Conservation (phyloP, 2,888 invertebrate genomes). For the Sisyra terminalis region DNA sequence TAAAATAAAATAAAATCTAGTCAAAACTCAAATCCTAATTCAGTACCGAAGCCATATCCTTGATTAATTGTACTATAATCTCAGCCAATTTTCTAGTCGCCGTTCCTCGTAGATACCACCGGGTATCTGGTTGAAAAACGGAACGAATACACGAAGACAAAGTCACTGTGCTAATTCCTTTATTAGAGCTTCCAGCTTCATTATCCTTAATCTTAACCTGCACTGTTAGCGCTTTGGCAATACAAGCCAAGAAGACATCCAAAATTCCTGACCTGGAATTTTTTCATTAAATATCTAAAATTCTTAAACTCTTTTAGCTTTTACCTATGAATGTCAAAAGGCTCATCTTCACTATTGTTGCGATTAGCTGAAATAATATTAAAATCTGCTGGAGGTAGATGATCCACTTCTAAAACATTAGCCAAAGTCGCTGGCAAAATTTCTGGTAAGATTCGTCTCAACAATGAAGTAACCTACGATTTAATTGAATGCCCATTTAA, state of each 20-base stretch:
- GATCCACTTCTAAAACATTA: constrained; percentile 52
- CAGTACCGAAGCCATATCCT: constrained; percentile 79
- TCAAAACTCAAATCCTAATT: constrained; percentile 1
- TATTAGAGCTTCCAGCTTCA: constrained; percentile 26
- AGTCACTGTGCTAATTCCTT: constrained; percentile 36
- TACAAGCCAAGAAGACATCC: constrained; percentile 78
- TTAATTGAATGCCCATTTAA: constrained; percentile 9
- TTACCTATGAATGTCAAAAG: constrained; percentile 35
- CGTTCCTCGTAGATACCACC: constrained; percentile 80
- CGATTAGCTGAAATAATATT: constrained; percentile 48
- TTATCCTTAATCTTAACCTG: constrained; percentile 60
- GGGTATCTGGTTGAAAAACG: constrained; percentile 31
- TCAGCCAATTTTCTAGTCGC: constrained; percentile 76
- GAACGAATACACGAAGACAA: constrained; percentile 41
- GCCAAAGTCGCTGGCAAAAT: constrained; percentile 74
- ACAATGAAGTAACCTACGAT: constrained; percentile 61
- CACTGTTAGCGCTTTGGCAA: constrained; percentile 79
- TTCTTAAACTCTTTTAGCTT: neutral
- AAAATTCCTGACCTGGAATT: constrained; percentile 31
- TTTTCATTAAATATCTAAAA: constrained; percentile 3
- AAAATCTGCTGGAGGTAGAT: constrained; percentile 58
- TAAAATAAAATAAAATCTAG: constrained; percentile 7
- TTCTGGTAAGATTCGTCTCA: constrained; percentile 78
- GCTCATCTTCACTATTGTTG: constrained; percentile 24
- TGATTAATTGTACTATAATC: constrained; percentile 69